phyloP scores from a whole-genome alignment of 2,888 invertebrate genomes.

The Oscheius sp. region DNA sequence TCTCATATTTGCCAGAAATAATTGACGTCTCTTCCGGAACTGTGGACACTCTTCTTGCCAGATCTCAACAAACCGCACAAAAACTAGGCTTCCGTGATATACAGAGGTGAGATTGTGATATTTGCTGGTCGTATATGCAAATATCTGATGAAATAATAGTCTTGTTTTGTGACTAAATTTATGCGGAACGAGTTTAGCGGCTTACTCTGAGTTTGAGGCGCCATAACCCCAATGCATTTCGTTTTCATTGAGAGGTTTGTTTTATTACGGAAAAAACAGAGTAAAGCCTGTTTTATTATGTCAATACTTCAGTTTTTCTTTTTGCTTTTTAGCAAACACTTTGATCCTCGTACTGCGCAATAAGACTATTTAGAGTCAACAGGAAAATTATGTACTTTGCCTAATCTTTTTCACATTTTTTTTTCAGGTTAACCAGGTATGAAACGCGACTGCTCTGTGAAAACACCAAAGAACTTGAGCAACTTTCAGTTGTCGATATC shows the following conservation, averaged over 20 bases:
- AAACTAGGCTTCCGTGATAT: conserved; percentile 43
- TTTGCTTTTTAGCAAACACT: conserved; percentile 1
- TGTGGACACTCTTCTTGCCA: conserved; percentile 46
- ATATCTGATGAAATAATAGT: background rate
- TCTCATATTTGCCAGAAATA: conserved; percentile 57
- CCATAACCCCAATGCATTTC: conserved; percentile 6
- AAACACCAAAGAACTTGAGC: conserved; percentile 50
- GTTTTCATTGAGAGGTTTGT: conserved; percentile 19
- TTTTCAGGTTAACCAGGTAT: conserved; percentile 53
- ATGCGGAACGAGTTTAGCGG: conserved; percentile 19
- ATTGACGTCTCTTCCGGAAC: conserved; percentile 57
- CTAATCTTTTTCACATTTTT: too few relatives aligned
- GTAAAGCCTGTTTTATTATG: background rate
- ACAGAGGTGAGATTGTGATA: conserved; percentile 36
- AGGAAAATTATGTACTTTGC: background rate
- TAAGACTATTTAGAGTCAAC: conserved; percentile 5
- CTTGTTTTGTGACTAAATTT: conserved; percentile 12
- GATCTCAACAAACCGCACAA: conserved; percentile 42
- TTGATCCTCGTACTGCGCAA: background rate
- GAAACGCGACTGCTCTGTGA: conserved; percentile 55
- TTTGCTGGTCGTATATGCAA: too few relatives aligned
- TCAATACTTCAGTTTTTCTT: conserved; percentile 6
- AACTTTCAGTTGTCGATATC: conserved; percentile 47
- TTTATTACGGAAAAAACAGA: background rate
- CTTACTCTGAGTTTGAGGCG: background rate